phyloP scores from a whole-genome alignment of 2,797 vertebrate genomes.

The Pangasius mekongensis region DNA sequence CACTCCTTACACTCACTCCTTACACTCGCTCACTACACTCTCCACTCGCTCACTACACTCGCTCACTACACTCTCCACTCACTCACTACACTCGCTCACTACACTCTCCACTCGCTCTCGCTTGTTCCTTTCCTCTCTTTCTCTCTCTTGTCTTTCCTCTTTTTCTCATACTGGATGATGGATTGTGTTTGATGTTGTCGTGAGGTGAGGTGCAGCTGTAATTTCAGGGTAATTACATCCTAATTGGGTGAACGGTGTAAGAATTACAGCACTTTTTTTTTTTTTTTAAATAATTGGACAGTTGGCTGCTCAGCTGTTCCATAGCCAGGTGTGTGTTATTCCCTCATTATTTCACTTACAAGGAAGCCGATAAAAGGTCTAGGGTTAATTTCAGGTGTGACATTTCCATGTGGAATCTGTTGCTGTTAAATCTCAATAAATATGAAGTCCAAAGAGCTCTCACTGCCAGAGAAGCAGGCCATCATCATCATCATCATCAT shows the following conservation, averaged over 20 bases:
- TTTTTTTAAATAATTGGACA: not conserved
- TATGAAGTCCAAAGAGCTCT: slow-evolving; percentile 44
- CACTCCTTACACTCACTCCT: not conserved
- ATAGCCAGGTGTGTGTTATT: not conserved
- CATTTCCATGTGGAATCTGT: not conserved
- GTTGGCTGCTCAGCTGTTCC: not conserved
- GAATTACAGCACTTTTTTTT: not conserved
- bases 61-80: slow-evolving; percentile 13
- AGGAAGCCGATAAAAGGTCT: not conserved
- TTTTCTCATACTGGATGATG: not conserved
- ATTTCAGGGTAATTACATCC: not conserved
- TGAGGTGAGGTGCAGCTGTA: not conserved
- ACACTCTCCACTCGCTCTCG: not conserved
- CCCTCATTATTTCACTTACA: not conserved
- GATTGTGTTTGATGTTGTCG: not conserved
- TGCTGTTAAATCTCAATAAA: slow-evolving; percentile 10
- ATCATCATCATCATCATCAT: too few relatives aligned
- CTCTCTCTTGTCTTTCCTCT: not conserved
- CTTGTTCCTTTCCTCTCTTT: not conserved
- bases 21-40: not conserved
- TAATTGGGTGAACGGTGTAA: not conserved
- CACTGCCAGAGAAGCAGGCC: slow-evolving; percentile 22
- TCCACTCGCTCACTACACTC: too few relatives aligned
- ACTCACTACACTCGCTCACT: not conserved
- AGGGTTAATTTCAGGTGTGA: not conserved